Conservation (phyloP, 2,113 vertebrate species). For the Riparia riparia region DNA sequence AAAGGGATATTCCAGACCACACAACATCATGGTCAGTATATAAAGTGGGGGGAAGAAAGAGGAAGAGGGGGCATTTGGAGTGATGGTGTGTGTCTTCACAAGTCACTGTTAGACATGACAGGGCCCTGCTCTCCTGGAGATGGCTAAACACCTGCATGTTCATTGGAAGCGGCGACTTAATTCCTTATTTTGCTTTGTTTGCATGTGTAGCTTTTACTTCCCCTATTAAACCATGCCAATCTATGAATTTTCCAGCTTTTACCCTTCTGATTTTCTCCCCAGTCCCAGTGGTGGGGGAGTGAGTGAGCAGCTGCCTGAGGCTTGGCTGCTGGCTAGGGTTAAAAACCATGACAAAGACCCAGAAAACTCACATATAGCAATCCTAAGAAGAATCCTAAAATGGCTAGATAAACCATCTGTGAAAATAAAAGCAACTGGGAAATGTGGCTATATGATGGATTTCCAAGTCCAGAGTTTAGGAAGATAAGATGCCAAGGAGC, state of each 20-base stretch:
- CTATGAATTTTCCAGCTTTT: not conserved
- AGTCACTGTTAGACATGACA: not conserved
- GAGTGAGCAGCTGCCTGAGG: not conserved
- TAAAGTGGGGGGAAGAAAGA: not conserved
- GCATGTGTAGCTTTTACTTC: not conserved
- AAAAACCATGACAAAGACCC: not conserved
- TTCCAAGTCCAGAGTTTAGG: not conserved
- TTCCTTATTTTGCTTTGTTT: not conserved
- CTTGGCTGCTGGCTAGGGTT: not conserved
- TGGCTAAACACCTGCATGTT: not conserved
- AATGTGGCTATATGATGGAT: not conserved
- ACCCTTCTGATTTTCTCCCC: not conserved
- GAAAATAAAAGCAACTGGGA: not conserved
- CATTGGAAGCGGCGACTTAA: not conserved
- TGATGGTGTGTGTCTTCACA: not conserved
- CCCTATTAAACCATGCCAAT: not conserved
- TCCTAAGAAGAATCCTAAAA: not conserved
- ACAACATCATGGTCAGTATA: not conserved
- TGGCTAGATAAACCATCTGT: not conserved
- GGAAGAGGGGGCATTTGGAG: not conserved
- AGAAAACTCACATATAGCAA: not conserved
- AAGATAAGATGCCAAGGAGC: not conserved
- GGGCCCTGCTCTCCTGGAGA: not conserved
- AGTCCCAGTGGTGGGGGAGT: too few relatives aligned
- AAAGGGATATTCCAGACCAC: not conserved